Base-by-base conservation (phyloP, 2,797 vertebrate genomes). In the Catharus ustulatus region DNA sequence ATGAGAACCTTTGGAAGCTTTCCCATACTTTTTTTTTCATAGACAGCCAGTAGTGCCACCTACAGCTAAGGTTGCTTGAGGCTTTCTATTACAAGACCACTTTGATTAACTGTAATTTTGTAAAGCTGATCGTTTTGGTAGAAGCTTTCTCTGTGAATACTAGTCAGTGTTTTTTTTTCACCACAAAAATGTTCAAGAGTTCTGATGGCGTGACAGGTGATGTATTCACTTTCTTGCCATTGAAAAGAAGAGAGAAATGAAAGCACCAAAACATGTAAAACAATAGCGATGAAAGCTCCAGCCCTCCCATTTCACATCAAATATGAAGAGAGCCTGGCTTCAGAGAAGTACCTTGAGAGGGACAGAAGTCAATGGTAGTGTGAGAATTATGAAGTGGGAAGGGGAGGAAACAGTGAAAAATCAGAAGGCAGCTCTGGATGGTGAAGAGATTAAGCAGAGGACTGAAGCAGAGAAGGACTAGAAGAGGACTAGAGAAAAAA, bases 221-320 rank as follows among this genome's bases (percentile, higher is more conserved):
- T 6, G 6, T 11, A 42, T 34, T 36, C 3, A 19, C 1, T 49
- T 63, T 43, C 19, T 42, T 63, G 24, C 8, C 15, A 26, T 5
- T 48, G 29, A 43, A 23, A 85, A 57, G 16, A 68, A 19, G 20
- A 45, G 78, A 71, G 34, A 67, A 51, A 34, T 15, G 8, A 48
- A 57, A 73, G 49, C 5, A n/a, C 3, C 8, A 9, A 38, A 7
- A 4, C 9, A 6, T 5, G 0, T n/a, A 4, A 34, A 81, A 43
- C 8, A 46, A 21, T 15, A 21, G 22, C 58, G 13, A 15, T 66
- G 38, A 52, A 68, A 90, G 71, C 9, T 90, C 19, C 29, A 40
- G 13, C 15, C 13, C 21, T 61, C 19, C 6, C 12, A 2, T 43
- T 68, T 59, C 22, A 3, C 1, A 4, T 19, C 11, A 79, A 58